These are phyloP conservation scores for Plotosus lineatus DNA, from an alignment of 2,113 vertebrate genomes.

Conservation along the genomic window DNA sequence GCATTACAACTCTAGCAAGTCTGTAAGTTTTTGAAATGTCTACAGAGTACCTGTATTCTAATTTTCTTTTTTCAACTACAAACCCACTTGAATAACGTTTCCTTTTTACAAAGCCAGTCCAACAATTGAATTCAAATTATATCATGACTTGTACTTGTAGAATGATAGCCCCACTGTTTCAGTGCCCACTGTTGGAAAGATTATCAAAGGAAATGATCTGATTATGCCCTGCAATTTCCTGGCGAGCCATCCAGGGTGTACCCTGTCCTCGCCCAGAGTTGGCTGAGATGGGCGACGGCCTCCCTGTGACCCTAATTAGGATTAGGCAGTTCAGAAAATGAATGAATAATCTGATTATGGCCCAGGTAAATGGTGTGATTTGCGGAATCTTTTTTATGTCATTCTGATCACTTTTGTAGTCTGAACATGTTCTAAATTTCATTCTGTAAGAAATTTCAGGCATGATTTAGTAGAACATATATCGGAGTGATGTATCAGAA, in stretches of 20 bases:
- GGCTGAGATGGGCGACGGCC: too few species aligned
- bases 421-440: not conserved
- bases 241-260: too few species aligned
- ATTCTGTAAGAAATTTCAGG: not conserved
- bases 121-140: not conserved
- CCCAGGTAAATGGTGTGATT: not conserved
- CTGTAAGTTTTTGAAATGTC: not conserved
- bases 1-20: too few species aligned
- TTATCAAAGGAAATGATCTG: not conserved
- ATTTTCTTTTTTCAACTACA: not conserved
- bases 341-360: not conserved
- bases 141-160: not conserved
- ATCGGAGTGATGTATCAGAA: too few species aligned
- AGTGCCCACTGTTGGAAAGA: not conserved
- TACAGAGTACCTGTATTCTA: not conserved
- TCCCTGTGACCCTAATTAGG: too few species aligned
- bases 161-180: not conserved
- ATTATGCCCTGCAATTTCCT: too few species aligned
- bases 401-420: not conserved
- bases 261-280: too few species aligned
- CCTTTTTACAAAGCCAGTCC: not conserved
- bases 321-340: too few species aligned
- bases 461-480: not conserved
- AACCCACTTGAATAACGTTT: not conserved
- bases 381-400: not conserved